These are phyloP conservation scores for Bombyx mori DNA, from an alignment of 1,140 invertebrate genomes.

Conservation along the genomic window DNA sequence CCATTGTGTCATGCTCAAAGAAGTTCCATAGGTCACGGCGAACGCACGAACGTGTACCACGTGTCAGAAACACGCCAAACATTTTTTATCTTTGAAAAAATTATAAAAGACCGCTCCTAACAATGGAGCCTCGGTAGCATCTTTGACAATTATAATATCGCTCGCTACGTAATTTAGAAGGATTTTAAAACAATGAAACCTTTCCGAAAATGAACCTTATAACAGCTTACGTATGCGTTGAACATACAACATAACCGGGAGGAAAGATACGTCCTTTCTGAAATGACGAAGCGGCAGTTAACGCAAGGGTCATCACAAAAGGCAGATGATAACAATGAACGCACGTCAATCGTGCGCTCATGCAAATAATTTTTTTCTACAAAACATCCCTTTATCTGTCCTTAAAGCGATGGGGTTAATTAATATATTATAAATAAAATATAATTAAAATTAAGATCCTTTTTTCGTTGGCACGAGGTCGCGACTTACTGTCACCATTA, in stretches of 20 bases:
- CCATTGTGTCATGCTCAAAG: conserved; percentile 67
- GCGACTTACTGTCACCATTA: conserved; percentile 59
- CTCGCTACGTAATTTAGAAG: conserved; percentile 14
- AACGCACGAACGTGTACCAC: conserved; percentile 52
- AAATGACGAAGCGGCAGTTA: conserved; percentile 36
- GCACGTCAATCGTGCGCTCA: conserved; percentile 68
- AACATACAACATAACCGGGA: too few species aligned
- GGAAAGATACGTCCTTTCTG: neutral
- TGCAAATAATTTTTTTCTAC: conserved; percentile 69
- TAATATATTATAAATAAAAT: conserved; percentile 60
- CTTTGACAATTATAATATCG: conserved; percentile 71
- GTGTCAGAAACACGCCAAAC: conserved; percentile 69
- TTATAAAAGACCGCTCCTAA: conserved; percentile 62
- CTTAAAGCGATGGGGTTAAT: conserved; percentile 65
- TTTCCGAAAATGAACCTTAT: conserved; percentile 32
- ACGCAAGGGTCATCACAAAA: conserved; percentile 70
- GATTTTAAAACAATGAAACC: too few species aligned
- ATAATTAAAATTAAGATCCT: conserved; percentile 64
- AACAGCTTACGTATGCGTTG: too few species aligned
- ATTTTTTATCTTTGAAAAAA: conserved; percentile 69
- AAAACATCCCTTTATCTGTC: conserved; percentile 64
- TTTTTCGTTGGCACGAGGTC: conserved; percentile 61
- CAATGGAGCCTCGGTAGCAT: conserved; percentile 67
- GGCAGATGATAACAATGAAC: conserved; percentile 65
- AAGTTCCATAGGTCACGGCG: conserved; percentile 68